Base-by-base conservation (phyloP, 2,888 invertebrate species). In the Harpagoxenus sublaevis region DNA sequence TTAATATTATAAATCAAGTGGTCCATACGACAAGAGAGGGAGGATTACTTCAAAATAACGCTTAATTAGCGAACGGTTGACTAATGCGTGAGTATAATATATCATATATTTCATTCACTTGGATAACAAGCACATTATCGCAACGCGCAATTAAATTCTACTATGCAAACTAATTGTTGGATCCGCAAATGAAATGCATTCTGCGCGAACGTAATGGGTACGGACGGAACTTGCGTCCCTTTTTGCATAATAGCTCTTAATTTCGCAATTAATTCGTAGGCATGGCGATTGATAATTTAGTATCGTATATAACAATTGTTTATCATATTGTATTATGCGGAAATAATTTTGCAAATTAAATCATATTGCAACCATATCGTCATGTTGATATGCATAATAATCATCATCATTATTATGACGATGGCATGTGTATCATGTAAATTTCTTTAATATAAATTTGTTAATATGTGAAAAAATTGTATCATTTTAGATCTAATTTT, bases 221-320 rank as follows among this genome's bases (percentile, higher is more conserved):
- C 66, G 28, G n/a, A 8, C 45, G 31, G n/a, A 45, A 70, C 45
- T 42, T 45, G 77, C 42, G 71, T 55, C 70, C 45, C 78, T 78
- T 78, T 78, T 78, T 70, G 57, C 70, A 70, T 78, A 78, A 78
- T 78, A 78, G 78, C 78, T 78, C 78, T 78, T 78, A 78, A 78
- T 78, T 78, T 78, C 15, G 71, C 70, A 78, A 78, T 78, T 78
- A 78, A 57, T 78, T 78, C 70, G 42, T 57, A 57, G 71, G 15
- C 42, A 31, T n/a, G n/a, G 5, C 53, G 55, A 78, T 78, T 78
- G 78, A 78, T 78, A 78, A 78, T 78, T 78, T 70, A 55, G 45
- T 70, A 78, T 45, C 15, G 45, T 31, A 45, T 39, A 48, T 31
- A 55, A 48, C 45, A 70, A 78, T 70, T 70, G 65, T 78, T 57